These are phyloP conservation scores for Perizoma affinitatum DNA, from an alignment of 2,888 invertebrate species.

Conservation along the genomic window DNA sequence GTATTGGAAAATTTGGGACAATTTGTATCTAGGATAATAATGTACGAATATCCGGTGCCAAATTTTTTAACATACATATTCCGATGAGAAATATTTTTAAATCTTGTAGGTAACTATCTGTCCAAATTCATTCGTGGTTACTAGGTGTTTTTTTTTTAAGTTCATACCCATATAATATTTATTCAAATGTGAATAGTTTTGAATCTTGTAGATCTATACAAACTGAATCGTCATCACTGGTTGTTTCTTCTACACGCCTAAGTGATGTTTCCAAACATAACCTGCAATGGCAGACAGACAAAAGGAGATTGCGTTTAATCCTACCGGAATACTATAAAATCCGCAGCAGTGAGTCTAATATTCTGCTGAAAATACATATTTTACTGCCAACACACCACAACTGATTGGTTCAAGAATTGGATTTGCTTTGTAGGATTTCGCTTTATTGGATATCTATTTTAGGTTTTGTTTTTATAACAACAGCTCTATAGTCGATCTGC, in stretches of 20 bases:
- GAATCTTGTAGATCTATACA: too few species aligned
- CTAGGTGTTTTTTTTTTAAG: too few species aligned
- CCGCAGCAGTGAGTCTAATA: slow-evolving; percentile 52
- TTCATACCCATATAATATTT: too few species aligned
- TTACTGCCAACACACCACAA: slow-evolving; percentile 48
- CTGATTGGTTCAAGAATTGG: slow-evolving; percentile 53
- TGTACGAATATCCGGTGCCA: slow-evolving; percentile 26
- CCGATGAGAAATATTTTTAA: slow-evolving; percentile 8
- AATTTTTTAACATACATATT: slow-evolving; percentile 13
- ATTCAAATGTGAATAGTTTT: too few species aligned
- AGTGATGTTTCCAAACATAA: slow-evolving; percentile 40
- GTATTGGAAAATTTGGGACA: slow-evolving; percentile 28
- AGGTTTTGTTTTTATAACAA: background rate
- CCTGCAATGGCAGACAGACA: slow-evolving; percentile 62
- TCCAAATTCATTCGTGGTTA: background rate
- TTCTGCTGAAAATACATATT: slow-evolving; percentile 56
- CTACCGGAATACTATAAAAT: slow-evolving; percentile 58
- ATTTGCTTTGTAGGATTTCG: slow-evolving; percentile 31
- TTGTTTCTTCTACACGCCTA: too few species aligned
- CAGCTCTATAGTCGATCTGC: background rate
- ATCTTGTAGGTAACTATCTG: slow-evolving; percentile 1
- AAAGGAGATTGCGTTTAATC: slow-evolving; percentile 69
- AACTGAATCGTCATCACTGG: too few species aligned
- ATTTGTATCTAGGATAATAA: slow-evolving; percentile 31
- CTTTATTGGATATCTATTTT: slow-evolving; percentile 37